Conservation (phyloP, 2,113 vertebrate species). For the Taurulus bubalis region DNA sequence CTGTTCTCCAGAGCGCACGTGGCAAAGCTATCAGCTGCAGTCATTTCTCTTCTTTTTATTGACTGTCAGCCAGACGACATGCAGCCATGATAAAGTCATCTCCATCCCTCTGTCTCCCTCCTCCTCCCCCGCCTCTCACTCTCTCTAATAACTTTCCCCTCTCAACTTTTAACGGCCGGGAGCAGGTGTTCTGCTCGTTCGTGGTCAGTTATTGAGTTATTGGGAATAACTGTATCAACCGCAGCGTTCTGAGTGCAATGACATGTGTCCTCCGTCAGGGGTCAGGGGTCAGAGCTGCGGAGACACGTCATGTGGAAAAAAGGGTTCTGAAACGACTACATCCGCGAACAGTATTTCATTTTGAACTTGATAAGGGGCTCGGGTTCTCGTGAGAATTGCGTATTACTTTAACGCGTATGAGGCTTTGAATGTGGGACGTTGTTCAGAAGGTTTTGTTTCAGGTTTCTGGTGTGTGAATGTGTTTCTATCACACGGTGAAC, state of each 20-base stretch:
- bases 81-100: conserved; percentile 58
- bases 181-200: conserved; percentile 74
- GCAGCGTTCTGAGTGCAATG: conserved; percentile 48
- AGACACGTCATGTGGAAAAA: conserved; percentile 46
- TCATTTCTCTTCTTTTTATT: conserved; percentile 38
- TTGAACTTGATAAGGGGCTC: conserved; percentile 33
- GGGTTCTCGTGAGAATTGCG: conserved; percentile 26
- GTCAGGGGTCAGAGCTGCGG: conserved; percentile 26
- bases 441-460: background rate
- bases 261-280: conserved; percentile 53
- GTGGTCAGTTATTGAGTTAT: conserved; percentile 47
- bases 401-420: conserved; percentile 44
- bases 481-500: background rate
- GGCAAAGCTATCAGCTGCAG: conserved; percentile 52
- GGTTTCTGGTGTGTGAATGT: background rate
- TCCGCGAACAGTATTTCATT: conserved; percentile 39
- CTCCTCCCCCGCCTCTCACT: background rate
- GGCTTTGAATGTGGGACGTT: conserved; percentile 17
- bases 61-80: conserved; percentile 32
- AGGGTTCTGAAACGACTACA: conserved; percentile 11
- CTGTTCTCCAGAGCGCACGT: conserved; percentile 42
- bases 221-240: conserved; percentile 44
- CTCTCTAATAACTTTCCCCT: conserved; percentile 45
- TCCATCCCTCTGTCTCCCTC: background rate
- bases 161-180: conserved; percentile 21